Evolutionary conservation across 2,888 invertebrate genomes (phyloP), one percentile per base, ranked within the genome.

Genomic region (Chrysolina americana): DNA sequence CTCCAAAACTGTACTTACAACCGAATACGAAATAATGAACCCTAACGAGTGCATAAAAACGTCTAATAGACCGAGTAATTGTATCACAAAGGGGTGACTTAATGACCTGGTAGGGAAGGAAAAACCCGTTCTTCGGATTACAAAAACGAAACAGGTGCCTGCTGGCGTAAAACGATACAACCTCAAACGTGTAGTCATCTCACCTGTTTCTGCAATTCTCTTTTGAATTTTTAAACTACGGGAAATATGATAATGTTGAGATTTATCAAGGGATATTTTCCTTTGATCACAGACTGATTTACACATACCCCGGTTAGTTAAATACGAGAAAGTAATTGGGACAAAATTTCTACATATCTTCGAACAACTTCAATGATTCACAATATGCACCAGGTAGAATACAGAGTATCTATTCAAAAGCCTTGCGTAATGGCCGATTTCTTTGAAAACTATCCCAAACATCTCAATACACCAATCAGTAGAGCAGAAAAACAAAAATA

Each of bases 21-120:
- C 36, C 9, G 36, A 36, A 59, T 15, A 59, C 36, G 28, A 53
- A 68, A 68, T 68, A 70, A 70, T 70, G 41, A 41, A 19, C 48
- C 19, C 62, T 70, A 70, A 70, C 36, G 62, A 70, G 47, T 59
- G 36, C 47, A 62, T 44, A 63, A 53, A 8, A 56, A 59, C 56
- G 41, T 53, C 53, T 44, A 17, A 69, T 59, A 69, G 21, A 47
- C 41, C 62, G 6, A 47, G 48, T 70, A 70, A 70, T 70, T 62
- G 69, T 36, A 47, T 44, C 62, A 59, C 63, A 70, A 70, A 63
- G 69, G 69, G 69, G n/a, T 28, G 36, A n/a, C 28, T 59, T 70
- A 70, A 48, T 62, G 63, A 44, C 41, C 47, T 44, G 17, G 41
- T n/a, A 23, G 56, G 63, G 69, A 44, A 41, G 69, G 23, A 63